Evolutionary conservation across 2,888 invertebrate species (phyloP), one percentile per base, ranked within the genome.

Genomic region (Phlogophora meticulosa): DNA sequence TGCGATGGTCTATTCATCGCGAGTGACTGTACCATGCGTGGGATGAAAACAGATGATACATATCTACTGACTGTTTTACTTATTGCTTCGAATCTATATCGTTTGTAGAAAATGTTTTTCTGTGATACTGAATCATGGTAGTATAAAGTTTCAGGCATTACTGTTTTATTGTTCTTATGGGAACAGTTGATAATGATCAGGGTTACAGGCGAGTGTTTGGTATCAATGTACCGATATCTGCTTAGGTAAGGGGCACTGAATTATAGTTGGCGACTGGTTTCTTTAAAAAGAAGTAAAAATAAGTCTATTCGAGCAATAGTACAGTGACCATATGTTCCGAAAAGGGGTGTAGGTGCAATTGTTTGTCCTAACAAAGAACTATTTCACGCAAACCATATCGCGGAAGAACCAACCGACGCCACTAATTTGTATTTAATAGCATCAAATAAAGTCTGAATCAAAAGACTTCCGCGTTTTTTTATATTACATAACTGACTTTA

Each of bases 391-490:
- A 42, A 36, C 2, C 20, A 9, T 22, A 24, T 4, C 20, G 15
- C 70, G 70, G 74, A 65, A 65, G 49, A 55, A 28, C 13, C 3
- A 52, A 40, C 4, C 28, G 4, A 22, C 32, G n/a, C n/a, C 43
- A 40, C 9, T 55, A 38, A 63, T 73, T 70, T 49, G n/a, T 24
- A 28, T 55, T 65, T 73, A 55, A 73, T 49, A 43, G 55, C 43
- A 49, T 51, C 32, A 43, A 22, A 40, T 43, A 34, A 32, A 73
- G 10, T 22, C 42, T 34, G 49, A 55, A 73, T 65, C n/a, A 73
- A 72, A 62, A 73, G 20, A 51, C 55, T 73, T 70, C 74, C 74
- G 20, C 51, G 40, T 38, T 55, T 65, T 57, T 48, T 49, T 49
- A 53, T 15, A 22, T 28, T 48, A 24, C 36, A 32, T 53, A 13